A percentile compares a stretch with the other conserved stretches of the same genome.
phyloP scores from a whole-genome alignment of 2,113 vertebrate genomes.

The Elachura formosa region DNA sequence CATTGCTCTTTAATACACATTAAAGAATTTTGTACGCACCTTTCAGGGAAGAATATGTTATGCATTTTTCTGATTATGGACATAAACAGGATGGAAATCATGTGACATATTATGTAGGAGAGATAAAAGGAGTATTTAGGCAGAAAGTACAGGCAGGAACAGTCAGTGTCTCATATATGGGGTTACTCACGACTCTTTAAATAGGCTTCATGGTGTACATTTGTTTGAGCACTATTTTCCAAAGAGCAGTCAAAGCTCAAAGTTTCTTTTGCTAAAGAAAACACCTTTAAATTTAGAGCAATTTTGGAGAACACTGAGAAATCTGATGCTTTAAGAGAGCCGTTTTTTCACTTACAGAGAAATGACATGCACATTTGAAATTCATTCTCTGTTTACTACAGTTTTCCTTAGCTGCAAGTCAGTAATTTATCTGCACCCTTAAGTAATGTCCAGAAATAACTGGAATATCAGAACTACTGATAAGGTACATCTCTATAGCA shows the following conservation, averaged over 20 bases:
- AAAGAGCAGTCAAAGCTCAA: background rate
- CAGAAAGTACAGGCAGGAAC: background rate
- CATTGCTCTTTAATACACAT: background rate
- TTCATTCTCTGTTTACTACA: background rate
- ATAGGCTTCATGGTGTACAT: background rate
- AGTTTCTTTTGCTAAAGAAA: background rate
- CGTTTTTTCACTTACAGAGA: background rate
- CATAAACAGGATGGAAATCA: background rate
- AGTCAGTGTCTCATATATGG: background rate
- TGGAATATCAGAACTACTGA: background rate
- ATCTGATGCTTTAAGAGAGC: background rate
- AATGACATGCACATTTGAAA: background rate
- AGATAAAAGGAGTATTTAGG: background rate
- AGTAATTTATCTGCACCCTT: background rate
- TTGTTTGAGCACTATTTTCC: background rate
- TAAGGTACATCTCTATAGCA: background rate
- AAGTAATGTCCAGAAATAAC: background rate
- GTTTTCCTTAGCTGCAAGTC: background rate
- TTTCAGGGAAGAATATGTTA: background rate
- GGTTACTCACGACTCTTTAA: background rate
- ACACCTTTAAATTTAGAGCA: background rate
- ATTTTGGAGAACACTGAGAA: background rate
- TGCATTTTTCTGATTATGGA: background rate
- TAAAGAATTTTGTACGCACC: background rate
- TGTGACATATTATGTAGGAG: background rate